A percentile compares a stretch with the other conserved stretches of the same genome.
Conservation (phyloP, 2,888 invertebrate species). For the Tetrapedia diversipes region DNA sequence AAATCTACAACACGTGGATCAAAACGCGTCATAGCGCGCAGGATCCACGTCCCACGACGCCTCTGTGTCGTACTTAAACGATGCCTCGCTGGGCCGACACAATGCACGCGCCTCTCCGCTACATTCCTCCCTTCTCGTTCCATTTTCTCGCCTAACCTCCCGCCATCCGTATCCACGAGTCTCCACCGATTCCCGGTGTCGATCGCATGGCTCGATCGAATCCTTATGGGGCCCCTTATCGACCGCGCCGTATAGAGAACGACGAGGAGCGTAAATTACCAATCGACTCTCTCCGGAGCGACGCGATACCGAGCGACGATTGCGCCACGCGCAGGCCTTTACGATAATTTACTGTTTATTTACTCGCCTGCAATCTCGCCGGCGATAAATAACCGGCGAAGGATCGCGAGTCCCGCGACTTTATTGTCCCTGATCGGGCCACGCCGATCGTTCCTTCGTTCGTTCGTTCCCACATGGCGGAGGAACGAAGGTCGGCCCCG, state of each 20-base stretch:
- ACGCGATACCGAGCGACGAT: slow-evolving; percentile 32
- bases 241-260: background rate
- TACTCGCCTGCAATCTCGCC: slow-evolving; percentile 24
- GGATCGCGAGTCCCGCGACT: slow-evolving; percentile 23
- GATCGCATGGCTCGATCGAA: background rate
- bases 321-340: slow-evolving; percentile 32
- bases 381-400: slow-evolving; percentile 46
- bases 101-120: slow-evolving; percentile 57
- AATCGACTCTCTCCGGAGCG: slow-evolving; percentile 39
- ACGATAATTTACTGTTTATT: slow-evolving; percentile 53
- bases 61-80: slow-evolving; percentile 54
- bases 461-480: slow-evolving; percentile 36
- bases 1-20: slow-evolving; percentile 21
- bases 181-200: background rate
- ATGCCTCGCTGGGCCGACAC: slow-evolving; percentile 65
- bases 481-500: slow-evolving; percentile 31
- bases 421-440: slow-evolving; percentile 27
- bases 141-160: slow-evolving; percentile 15
- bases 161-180: background rate
- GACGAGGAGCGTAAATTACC: slow-evolving; percentile 25
- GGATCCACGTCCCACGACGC: slow-evolving; percentile 15
- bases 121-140: slow-evolving; percentile 14
- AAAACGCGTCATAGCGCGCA: slow-evolving; percentile 19
- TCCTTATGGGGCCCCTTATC: slow-evolving; percentile 2
- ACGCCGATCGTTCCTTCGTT: slow-evolving; percentile 15